Conservation (phyloP, 35 echinoderm and acorn worm genomes). For the Chiridota heheva region DNA sequence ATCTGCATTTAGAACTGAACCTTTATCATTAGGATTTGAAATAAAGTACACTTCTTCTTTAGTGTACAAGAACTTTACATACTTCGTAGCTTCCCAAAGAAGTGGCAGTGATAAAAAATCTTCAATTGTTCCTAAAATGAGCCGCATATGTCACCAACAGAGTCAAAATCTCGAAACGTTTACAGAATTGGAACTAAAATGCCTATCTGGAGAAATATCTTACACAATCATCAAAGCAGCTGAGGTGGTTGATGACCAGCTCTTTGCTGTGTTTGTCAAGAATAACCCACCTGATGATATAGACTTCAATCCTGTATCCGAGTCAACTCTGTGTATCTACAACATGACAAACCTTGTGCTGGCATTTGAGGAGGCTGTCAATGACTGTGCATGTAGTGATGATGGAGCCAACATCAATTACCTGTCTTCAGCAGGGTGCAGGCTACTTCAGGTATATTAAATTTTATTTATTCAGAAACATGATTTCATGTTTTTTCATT, state of each 20-base stretch:
- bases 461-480: no score
- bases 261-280: slow-evolving; percentile 14
- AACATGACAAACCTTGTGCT: slow-evolving; percentile 6
- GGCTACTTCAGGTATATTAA: no score
- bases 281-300: neutral
- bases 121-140: neutral
- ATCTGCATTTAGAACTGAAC: no score
- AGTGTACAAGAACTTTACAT: slow-evolving; percentile 1
- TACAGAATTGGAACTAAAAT: slow-evolving; percentile 4
- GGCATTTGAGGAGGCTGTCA: neutral
- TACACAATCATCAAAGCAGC: neutral
- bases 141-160: neutral
- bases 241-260: neutral
- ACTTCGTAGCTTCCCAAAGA: slow-evolving; percentile 21
- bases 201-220: neutral
- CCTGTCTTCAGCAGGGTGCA: no score
- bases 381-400: slow-evolving; percentile 11
- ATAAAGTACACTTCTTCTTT: slow-evolving; percentile 3
- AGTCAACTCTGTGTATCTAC: slow-evolving; percentile 29
- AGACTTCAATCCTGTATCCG: slow-evolving; percentile 3
- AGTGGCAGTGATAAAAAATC: neutral
- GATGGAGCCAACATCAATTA: slow-evolving; percentile 2
- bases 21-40: neutral
- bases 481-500: no score
- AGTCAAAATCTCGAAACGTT: neutral